Base-by-base conservation (phyloP, 2,113 vertebrate genomes). In the Baryphthengus martii region DNA sequence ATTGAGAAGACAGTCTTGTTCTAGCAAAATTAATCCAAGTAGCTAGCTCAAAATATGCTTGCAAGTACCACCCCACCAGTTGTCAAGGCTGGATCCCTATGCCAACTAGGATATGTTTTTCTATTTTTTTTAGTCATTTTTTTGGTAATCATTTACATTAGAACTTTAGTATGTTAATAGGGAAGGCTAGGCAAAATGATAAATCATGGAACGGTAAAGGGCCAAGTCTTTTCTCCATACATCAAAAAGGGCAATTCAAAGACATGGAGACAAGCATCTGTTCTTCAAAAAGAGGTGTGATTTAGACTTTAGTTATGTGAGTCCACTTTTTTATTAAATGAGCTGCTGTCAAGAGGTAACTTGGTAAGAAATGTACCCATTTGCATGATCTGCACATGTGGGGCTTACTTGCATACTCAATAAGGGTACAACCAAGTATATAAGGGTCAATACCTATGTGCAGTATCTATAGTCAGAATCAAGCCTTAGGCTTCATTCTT, bases 401-500 rank as follows among this genome's bases (percentile, higher is more conserved):
- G 55, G 63, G 45, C 33, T 89, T 96, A 90, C 6, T 3, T 61
- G 55, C 24, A 1, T 86, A 63, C 95, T 67, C 73, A 93, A 56
- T 73, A 90, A 85, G n/a, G 35, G 49, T 92, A 44, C 71, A 84
- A 55, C 59, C 79, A 94, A 77, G 39, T 70, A 62, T 63, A 59
- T 88, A 56, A 89, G 23, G 62, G 66, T 77, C 87, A 92, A 93
- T 89, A 85, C 53, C 84, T 74, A 8, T 53, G 37, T 89, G 44
- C 39, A 33, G 8, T 95, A 96, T 95, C 94, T 93, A 31, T 58
- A 89, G 45, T 94, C 58, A 81, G 55, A 91, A 95, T 96, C 91
- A 96, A 95, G 86, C 87, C 89, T 89, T 89, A 91, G 92, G 93
- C 81, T 94, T 89, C 67, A 61, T 88, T 94, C 89, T 90, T 88